These are phyloP conservation scores for Hymenopus coronatus DNA, from an alignment of 2,888 invertebrate genomes.

Conservation along the genomic window DNA sequence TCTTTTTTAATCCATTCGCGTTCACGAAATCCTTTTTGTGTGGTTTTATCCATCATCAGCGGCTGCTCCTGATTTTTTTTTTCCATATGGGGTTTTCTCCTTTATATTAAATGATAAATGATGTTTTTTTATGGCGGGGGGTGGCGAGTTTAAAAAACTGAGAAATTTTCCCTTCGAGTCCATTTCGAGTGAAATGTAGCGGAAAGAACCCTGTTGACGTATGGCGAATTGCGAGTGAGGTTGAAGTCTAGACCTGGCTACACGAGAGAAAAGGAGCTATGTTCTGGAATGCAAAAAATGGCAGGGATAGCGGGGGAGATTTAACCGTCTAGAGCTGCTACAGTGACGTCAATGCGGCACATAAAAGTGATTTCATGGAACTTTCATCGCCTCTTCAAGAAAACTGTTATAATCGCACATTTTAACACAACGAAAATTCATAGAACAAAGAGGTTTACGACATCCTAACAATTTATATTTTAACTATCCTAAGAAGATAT, in stretches of 20 bases:
- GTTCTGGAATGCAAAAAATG: neutral
- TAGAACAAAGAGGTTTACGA: too few relatives aligned
- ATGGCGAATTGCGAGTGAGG: constrained; percentile 8
- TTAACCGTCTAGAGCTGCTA: neutral
- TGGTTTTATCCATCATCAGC: constrained; percentile 24
- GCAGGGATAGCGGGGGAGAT: neutral
- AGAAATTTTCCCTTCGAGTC: constrained; percentile 27
- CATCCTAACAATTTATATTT: too few relatives aligned
- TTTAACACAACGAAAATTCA: too few relatives aligned
- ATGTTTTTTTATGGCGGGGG: constrained; percentile 24
- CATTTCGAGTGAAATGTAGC: constrained; percentile 33
- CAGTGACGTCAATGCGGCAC: too few relatives aligned
- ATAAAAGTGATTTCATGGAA: too few relatives aligned
- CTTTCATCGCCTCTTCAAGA: neutral
- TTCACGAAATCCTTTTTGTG: constrained; percentile 27
- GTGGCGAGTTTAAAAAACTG: constrained; percentile 27
- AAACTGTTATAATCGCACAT: too few relatives aligned
- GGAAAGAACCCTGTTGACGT: constrained; percentile 26
- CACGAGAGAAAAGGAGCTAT: neutral
- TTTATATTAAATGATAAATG: constrained; percentile 30
- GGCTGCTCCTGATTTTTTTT: constrained; percentile 28
- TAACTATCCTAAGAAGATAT: too few relatives aligned
- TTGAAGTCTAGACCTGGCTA: neutral
- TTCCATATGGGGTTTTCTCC: constrained; percentile 26
- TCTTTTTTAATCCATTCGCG: constrained; percentile 24